Evolutionary conservation across 2,888 invertebrate genomes (phyloP), one percentile per base, ranked within the genome.

Genomic region (Toxonevra muliebris): DNA sequence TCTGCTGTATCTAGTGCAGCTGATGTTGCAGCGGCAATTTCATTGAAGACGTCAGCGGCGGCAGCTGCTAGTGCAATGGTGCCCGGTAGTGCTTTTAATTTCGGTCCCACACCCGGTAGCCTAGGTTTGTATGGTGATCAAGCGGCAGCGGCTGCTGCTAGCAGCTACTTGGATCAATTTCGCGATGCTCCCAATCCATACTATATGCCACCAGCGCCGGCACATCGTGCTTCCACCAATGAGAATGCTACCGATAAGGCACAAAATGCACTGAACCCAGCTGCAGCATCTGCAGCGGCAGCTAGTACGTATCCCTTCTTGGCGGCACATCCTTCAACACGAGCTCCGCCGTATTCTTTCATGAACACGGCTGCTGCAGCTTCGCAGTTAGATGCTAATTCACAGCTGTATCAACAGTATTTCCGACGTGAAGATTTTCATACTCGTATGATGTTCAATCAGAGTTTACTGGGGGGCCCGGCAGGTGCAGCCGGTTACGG

Each of bases 71-170:
- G 89, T 5, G 89, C 90, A 75, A 91, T 93, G 80, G 92, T 94
- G 72, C 90, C 94, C 9, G 91, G 92, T 40, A 93, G 93, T 85
- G 93, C 94, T 61, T 95, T 94, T 77, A 94, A 94, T 81, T 95
- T 94, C 79, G 93, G 93, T 17, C 88, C 93, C 4, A 87, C 92
- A 0, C 87, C 91, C 4, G 87, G 89, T 69, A 85, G 86, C 4
- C 86, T 91, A 78, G 82, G 83, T 0, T 68, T 84, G 0, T 83
- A 82, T 61, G 81, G 82, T 2, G 82, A 82, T 55, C 82, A 82
- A 63, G 77, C 77, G 8, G 71, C 81, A 13, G 77, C 77, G 2
- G 71, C 80, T 13, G 91, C 91, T 57, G 90, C 90, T 78, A 87
- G 89, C 74, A 88, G 89, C 53, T 92, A 91, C 81, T 86, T 92